These are phyloP conservation scores for Lacerta viridis DNA, from an alignment of 2,797 vertebrate genomes.

Conservation along the genomic window DNA sequence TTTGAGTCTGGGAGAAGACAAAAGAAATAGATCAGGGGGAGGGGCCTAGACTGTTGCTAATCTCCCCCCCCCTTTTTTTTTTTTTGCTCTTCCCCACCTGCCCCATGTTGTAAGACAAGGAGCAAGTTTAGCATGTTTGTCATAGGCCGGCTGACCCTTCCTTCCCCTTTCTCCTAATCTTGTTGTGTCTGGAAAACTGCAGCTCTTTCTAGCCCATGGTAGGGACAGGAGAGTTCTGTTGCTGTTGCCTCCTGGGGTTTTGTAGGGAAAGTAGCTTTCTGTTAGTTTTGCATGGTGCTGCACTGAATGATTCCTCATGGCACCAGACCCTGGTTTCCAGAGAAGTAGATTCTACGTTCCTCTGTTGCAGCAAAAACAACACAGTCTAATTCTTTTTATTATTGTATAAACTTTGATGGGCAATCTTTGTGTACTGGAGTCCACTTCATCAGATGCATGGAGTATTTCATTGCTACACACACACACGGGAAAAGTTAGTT, in stretches of 20 bases:
- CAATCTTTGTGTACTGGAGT: neutral
- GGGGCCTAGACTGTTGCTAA: neutral
- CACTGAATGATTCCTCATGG: neutral
- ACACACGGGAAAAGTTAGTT: too few relatives aligned
- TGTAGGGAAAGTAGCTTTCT: neutral
- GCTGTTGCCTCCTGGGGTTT: neutral
- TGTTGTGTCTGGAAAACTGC: slow-evolving; percentile 29
- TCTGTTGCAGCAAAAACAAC: neutral
- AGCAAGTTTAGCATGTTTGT: neutral
- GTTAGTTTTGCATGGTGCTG: neutral
- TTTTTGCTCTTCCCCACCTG: neutral
- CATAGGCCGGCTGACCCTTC: too few relatives aligned
- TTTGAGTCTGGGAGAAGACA: slow-evolving; percentile 1
- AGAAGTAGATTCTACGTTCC: neutral
- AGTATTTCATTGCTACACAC: neutral
- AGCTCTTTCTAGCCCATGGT: neutral
- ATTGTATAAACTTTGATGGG: neutral
- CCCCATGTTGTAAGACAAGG: neutral
- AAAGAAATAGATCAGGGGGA: neutral
- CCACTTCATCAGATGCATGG: neutral
- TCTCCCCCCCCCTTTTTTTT: neutral
- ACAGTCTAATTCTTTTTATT: neutral
- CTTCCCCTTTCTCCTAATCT: neutral
- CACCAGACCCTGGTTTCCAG: neutral
- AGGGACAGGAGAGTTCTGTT: neutral